Percentiles rank a stretch among this genome's conserved stretches.
phyloP scores from a whole-genome alignment of 1,140 invertebrate genomes.

The Eupeodes corollae region DNA sequence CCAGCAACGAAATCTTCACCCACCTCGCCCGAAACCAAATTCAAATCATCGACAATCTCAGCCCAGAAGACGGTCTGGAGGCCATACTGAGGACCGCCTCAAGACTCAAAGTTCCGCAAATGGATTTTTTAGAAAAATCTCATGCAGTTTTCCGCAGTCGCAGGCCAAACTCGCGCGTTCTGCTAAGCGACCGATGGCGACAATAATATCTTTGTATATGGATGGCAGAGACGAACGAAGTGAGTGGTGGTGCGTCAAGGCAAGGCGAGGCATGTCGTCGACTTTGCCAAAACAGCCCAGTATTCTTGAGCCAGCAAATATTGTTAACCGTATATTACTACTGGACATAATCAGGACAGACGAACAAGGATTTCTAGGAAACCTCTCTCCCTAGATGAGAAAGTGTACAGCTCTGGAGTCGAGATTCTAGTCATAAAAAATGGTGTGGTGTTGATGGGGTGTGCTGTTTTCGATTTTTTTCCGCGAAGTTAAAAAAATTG shows the following conservation, averaged over 20 bases:
- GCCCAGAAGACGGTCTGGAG: slow-evolving; percentile 60
- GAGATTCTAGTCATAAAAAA: not conserved
- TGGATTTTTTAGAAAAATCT: not conserved
- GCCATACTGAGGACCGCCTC: slow-evolving; percentile 48
- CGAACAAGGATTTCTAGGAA: not conserved
- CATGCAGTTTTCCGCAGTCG: not conserved
- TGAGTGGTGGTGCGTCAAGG: too few relatives aligned
- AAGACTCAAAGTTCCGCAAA: not conserved
- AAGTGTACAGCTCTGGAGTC: not conserved
- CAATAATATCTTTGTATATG: too few relatives aligned
- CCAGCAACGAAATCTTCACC: slow-evolving; percentile 24
- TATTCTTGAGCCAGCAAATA: not conserved
- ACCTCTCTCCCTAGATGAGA: not conserved
- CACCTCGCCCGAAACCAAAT: slow-evolving; percentile 48
- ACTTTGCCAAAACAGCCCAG: not conserved
- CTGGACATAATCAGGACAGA: not conserved
- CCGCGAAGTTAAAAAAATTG: too few relatives aligned
- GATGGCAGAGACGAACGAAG: too few relatives aligned
- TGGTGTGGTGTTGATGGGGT: not conserved
- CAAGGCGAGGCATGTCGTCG: too few relatives aligned
- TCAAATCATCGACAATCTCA: slow-evolving; percentile 40
- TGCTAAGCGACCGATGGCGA: too few relatives aligned
- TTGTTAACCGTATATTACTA: not conserved
- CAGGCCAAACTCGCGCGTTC: too few relatives aligned
- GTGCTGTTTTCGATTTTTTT: not conserved